phyloP scores from a whole-genome alignment of 92 coral and sea anemone species.

The Palythoa caribaeorum region DNA sequence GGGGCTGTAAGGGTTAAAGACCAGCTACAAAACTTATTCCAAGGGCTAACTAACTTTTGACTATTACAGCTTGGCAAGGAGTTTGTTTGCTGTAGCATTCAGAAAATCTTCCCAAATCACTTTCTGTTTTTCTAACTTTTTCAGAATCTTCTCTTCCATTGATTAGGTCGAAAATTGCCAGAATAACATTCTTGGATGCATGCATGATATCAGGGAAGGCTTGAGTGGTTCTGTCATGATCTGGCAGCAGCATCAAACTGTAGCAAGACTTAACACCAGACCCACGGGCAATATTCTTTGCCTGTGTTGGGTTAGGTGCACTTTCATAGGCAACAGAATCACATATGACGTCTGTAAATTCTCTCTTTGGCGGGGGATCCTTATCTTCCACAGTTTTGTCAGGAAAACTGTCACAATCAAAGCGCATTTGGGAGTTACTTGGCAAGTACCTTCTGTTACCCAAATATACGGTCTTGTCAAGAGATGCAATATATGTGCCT shows the following conservation, averaged over 20 bases:
- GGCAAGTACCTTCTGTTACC: background rate
- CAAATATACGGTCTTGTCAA: background rate
- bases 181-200: background rate
- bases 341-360: background rate
- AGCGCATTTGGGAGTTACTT: background rate
- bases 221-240: background rate
- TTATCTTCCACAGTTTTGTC: background rate
- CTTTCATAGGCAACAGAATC: slow-evolving; percentile 68
- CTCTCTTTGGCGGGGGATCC: background rate
- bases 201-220: background rate
- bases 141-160: background rate
- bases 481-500: background rate
- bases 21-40: too few relatives aligned
- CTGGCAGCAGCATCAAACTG: background rate
- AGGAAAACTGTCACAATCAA: background rate
- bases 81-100: too few relatives aligned
- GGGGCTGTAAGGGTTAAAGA: too few relatives aligned
- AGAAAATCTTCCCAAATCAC: too few relatives aligned
- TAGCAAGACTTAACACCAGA: slow-evolving; percentile 61
- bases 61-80: too few relatives aligned
- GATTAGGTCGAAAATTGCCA: background rate
- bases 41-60: too few relatives aligned
- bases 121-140: background rate
- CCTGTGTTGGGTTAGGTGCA: slow-evolving; percentile 64
- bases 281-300: slow-evolving; percentile 53